Evolutionary conservation across 2,113 vertebrate species (phyloP), one percentile per base, ranked within the genome.

Genomic region (Steatornis caripensis): DNA sequence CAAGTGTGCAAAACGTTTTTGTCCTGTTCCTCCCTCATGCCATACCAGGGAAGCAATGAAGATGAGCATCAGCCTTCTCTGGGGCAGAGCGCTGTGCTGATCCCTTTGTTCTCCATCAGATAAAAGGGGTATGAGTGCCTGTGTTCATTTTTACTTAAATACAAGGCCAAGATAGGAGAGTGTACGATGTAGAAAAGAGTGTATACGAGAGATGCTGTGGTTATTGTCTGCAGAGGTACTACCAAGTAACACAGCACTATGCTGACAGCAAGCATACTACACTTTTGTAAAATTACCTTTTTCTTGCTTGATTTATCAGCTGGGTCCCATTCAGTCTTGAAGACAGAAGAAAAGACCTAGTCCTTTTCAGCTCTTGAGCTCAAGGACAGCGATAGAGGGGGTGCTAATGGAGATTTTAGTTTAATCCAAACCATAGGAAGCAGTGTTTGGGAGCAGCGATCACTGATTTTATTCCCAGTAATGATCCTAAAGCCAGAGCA

Each of bases 341-440:
- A 82, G 22, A 32, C 19, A 58, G 11, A 16, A 41, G 46, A 45
- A 34, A 49, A 5, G 10, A 71, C 5, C 20, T 37, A 11, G 20
- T 75, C 12, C 5, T 83, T 64, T 14, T 68, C 39, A 84, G 17
- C 15, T 46, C 12, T 62, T 39, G 15, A 2, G 4, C 32, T 41
- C 21, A 32, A 19, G 45, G 13, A 7, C 7, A 1, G 0, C 24
- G 58, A 36, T 7, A 41, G 17, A 62, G 9, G 17, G 3, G 11
- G 11, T 32, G 7, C 8, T 72, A 74, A 48, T 3, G 10, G n/a
- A 70, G 14, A 54, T 45, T 76, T 85, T 54, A 39, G 8, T 68
- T 75, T 58, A 60, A 80, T 17, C 29, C 32, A 30, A 45, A 32
- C 9, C 20, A 15, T 4, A 30, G 15, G 16, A 87, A 82, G 24